Evolutionary conservation across 2,888 invertebrate genomes (phyloP).

Genomic region (Dolomedes plantarius): DNA sequence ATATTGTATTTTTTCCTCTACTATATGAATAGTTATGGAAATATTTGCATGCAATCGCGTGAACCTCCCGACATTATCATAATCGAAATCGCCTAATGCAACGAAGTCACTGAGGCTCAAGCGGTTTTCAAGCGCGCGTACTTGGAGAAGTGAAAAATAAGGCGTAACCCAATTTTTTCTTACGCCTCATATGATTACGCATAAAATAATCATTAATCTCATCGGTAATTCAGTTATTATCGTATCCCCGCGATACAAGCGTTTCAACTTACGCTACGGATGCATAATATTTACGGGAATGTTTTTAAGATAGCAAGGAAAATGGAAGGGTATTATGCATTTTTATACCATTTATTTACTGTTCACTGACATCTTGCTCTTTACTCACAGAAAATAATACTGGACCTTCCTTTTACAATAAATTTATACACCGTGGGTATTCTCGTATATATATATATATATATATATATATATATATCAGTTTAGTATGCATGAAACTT

Average conservation of each 20-base stretch:
- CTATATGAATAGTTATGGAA: background rate
- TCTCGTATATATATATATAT: too few relatives aligned
- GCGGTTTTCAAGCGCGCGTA: background rate
- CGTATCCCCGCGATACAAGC: background rate
- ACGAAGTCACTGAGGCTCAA: background rate
- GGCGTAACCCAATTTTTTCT: background rate
- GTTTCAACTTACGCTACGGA: background rate
- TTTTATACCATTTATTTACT: conserved; percentile 1
- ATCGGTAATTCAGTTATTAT: conserved; percentile 17
- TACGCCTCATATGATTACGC: conserved; percentile 13
- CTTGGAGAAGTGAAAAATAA: conserved; percentile 1
- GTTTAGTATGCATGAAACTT: too few relatives aligned
- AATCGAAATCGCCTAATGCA: background rate
- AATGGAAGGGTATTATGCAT: background rate
- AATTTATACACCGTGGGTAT: too few relatives aligned
- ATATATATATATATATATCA: too few relatives aligned
- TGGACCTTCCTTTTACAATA: too few relatives aligned
- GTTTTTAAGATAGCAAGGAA: background rate
- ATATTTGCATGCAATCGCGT: background rate
- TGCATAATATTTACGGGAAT: background rate
- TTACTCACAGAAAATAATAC: too few relatives aligned
- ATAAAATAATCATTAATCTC: conserved; percentile 31
- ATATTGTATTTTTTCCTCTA: background rate
- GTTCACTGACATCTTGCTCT: background rate
- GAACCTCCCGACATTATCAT: background rate